Conservation (phyloP, 2,888 invertebrate species). For the Gryllus longicercus region DNA sequence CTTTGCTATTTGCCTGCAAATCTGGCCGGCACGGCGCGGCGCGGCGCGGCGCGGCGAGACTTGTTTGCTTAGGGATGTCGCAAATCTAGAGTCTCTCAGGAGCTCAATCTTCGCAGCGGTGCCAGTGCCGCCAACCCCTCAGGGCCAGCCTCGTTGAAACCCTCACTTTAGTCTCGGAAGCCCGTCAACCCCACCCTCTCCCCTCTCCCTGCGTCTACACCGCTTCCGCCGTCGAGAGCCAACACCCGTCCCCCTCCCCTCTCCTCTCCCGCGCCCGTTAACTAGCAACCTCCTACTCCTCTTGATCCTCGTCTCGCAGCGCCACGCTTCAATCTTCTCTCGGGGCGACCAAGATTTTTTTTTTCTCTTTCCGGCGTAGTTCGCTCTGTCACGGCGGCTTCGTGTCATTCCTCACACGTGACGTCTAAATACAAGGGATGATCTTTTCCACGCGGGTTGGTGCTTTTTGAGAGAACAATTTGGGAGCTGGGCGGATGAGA, state of each 20-base stretch:
- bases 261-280: too few species aligned
- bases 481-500: neutral
- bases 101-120: too few species aligned
- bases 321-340: neutral
- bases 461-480: neutral
- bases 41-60: neutral
- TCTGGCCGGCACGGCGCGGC: neutral
- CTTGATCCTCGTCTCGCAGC: neutral
- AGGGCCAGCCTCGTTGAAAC: too few species aligned
- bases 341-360: neutral
- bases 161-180: too few species aligned
- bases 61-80: neutral
- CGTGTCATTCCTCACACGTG: neutral
- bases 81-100: too few species aligned
- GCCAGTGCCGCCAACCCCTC: too few species aligned
- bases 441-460: neutral
- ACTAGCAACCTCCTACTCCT: neutral
- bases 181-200: too few species aligned
- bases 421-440: slow-evolving; percentile 8
- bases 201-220: too few species aligned
- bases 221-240: too few species aligned
- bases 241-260: too few species aligned
- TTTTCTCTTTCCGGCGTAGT: too few species aligned
- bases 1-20: neutral
- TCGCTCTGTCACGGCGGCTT: too few species aligned